A percentile compares a stretch with the other conserved stretches of the same genome.
These are phyloP conservation scores for Drosophila picticornis DNA, from an alignment of 2,888 invertebrate species.

Conservation along the genomic window DNA sequence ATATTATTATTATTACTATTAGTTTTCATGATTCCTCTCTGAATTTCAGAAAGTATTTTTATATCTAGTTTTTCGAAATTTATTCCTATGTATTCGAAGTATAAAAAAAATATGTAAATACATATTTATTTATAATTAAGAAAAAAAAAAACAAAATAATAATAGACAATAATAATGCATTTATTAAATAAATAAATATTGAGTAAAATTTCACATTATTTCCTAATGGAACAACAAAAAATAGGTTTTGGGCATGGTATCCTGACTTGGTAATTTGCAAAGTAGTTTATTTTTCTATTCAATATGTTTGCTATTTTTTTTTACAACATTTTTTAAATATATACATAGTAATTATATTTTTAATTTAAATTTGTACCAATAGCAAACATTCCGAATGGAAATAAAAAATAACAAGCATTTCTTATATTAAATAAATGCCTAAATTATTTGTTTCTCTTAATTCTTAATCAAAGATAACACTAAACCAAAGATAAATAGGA, in stretches of 20 bases:
- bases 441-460: too few relatives aligned
- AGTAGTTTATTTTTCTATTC: conserved; percentile 39
- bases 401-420: too few relatives aligned
- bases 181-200: not conserved
- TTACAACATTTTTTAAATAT: too few relatives aligned
- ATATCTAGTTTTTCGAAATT: not conserved
- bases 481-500: too few relatives aligned
- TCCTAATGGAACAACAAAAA: not conserved
- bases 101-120: not conserved
- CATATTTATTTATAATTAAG: not conserved
- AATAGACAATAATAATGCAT: not conserved
- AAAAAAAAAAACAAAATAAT: not conserved
- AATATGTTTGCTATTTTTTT: too few relatives aligned
- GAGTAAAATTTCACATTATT: not conserved
- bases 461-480: too few relatives aligned
- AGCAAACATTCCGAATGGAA: too few relatives aligned
- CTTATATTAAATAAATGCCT: too few relatives aligned
- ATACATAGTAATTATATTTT: too few relatives aligned
- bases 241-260: not conserved
- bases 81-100: not conserved
- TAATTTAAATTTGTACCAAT: too few relatives aligned
- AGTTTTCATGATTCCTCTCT: too few relatives aligned
- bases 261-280: conserved; percentile 47
- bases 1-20: not conserved
- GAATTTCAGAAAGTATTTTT: too few relatives aligned